Base-by-base conservation (phyloP, 2,888 invertebrate genomes). In the Apamea monoglypha region DNA sequence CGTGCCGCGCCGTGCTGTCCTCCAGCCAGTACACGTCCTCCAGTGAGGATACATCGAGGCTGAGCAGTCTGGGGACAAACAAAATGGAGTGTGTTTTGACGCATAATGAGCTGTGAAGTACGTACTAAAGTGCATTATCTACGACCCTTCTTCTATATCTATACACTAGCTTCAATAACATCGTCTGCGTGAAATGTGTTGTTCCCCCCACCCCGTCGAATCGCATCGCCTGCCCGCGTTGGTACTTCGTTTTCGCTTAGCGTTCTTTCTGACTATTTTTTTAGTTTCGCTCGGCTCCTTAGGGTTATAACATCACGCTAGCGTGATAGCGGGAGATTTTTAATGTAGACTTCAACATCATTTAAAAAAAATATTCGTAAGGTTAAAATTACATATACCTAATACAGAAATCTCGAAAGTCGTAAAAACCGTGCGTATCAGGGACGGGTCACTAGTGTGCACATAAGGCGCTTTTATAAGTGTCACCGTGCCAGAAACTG, bases 11-110 rank as follows among this genome's bases (percentile, higher is more conserved):
- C 79, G 98, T 97, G 79, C 98, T 97, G 94, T 99, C 99, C 94
- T 99, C 98, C 93, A 98, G 96, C 98, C 98, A 98, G 95, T 99
- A 99, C 53, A 98, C 98, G 96, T 99, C 99, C 94, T 99, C 99
- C 87, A 99, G 94, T n/a, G 98, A 98, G 74, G 98, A 97, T 69
- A 99, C 98, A 95, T 98, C 98, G 93, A 98, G 97, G 90, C 98
- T 98, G 90, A 98, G 97, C 90, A 98, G 95, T 91, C 98, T 98
- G 93, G 6, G 90, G 91, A 76, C 25, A 80, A 90, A 44, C 10
- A 40, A 74, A 59, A 53, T 36, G 14, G 66, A 18, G 14, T 4
- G 16, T n/a, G 44, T 64, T 36, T 50, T 61, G 21, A 61, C 8
- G n/a, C 16, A 25, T 59, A 21, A 47, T 36, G 1, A n/a, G 25